These are phyloP conservation scores for Leptura quadrifasciata DNA, from an alignment of 2,888 invertebrate species.

Conservation along the genomic window DNA sequence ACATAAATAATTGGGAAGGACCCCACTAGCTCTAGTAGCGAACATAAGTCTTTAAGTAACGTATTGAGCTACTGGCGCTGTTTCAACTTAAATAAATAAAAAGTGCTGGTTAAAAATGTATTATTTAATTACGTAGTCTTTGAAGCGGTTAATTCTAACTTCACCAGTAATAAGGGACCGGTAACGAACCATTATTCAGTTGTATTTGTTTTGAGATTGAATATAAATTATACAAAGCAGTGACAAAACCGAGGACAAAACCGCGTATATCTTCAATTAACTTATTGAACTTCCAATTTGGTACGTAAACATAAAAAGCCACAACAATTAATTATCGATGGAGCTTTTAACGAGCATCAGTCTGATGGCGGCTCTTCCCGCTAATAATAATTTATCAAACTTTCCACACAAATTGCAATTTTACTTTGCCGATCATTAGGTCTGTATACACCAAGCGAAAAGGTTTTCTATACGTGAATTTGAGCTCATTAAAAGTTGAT, in stretches of 20 bases:
- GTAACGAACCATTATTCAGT: conserved; percentile 8
- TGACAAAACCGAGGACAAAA: conserved; percentile 41
- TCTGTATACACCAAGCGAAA: conserved; percentile 28
- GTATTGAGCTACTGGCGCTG: too few relatives aligned
- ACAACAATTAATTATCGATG: conserved; percentile 58
- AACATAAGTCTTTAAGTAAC: too few relatives aligned
- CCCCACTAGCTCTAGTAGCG: too few relatives aligned
- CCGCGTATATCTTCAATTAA: conserved; percentile 38
- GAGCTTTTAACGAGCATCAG: conserved; percentile 56
- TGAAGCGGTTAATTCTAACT: not conserved
- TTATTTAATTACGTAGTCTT: too few relatives aligned
- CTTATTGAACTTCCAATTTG: conserved; percentile 39
- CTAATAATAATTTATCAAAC: conserved; percentile 61
- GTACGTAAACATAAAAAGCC: conserved; percentile 52
- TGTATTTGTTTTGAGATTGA: conserved; percentile 5
- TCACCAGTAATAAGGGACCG: not conserved
- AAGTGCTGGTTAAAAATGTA: too few relatives aligned
- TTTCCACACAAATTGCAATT: conserved; percentile 59
- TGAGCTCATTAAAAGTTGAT: conserved; percentile 48
- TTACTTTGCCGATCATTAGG: conserved; percentile 53
- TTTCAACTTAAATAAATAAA: too few relatives aligned
- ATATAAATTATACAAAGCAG: conserved; percentile 29
- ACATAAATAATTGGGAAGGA: too few relatives aligned
- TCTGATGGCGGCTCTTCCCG: conserved; percentile 44
- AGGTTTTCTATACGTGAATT: conserved; percentile 65